phyloP scores from a whole-genome alignment of 2,888 invertebrate species.

The Bhutanitis thaidina region DNA sequence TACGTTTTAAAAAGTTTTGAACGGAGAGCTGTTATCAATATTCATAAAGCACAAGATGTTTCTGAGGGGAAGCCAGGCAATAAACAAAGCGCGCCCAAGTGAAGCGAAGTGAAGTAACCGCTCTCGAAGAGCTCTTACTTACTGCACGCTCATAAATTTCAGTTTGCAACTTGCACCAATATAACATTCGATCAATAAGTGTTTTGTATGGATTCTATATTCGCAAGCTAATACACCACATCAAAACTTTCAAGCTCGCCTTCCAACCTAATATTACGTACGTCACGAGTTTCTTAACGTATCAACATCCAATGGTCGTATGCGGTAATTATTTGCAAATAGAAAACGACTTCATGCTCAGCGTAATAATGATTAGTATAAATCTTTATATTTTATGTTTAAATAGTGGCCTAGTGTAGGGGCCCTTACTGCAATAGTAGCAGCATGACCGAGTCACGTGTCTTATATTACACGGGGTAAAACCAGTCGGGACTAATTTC shows the following conservation, averaged over 20 bases:
- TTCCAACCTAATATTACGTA: conserved; percentile 60
- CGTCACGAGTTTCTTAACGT: conserved; percentile 38
- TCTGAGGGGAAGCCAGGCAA: conserved; percentile 63
- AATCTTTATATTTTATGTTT: neutral
- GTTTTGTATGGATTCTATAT: conserved; percentile 77
- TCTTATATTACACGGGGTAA: conserved; percentile 50
- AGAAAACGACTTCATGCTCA: conserved; percentile 10
- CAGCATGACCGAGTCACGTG: conserved; percentile 50
- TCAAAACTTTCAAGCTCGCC: conserved; percentile 62
- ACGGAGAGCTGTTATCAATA: conserved; percentile 68
- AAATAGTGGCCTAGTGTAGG: conserved; percentile 24
- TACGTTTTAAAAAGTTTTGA: conserved; percentile 60
- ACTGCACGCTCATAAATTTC: conserved; percentile 70
- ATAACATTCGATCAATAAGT: conserved; percentile 76
- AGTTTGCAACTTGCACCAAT: conserved; percentile 73
- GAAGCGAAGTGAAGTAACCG: conserved; percentile 54
- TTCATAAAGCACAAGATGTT: conserved; percentile 67
- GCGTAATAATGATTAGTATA: conserved; percentile 1
- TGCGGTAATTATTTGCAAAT: neutral
- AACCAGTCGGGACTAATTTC: conserved; percentile 47
- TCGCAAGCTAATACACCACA: conserved; percentile 75
- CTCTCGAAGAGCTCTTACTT: conserved; percentile 57
- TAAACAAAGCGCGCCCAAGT: conserved; percentile 65
- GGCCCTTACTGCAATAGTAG: conserved; percentile 37
- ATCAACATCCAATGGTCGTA: neutral